A percentile compares a stretch with the other conserved stretches of the same genome.
These are phyloP conservation scores for Pardalotus punctatus DNA, from an alignment of 2,113 vertebrate species.

Conservation along the genomic window DNA sequence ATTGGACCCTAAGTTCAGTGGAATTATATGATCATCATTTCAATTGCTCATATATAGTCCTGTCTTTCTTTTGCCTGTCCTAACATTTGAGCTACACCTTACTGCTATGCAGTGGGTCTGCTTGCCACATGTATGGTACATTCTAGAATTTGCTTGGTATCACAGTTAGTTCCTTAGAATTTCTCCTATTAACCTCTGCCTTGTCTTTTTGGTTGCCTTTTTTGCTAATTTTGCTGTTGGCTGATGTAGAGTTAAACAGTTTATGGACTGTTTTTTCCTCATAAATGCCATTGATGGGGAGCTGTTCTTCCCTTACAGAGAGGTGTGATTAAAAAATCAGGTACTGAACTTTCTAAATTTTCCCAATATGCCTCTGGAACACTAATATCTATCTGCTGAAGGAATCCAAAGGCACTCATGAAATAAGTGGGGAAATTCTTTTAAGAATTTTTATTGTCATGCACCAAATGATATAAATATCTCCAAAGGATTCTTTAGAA, in stretches of 20 bases:
- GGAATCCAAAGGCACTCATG: constrained; percentile 39
- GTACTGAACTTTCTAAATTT: constrained; percentile 24
- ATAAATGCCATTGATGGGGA: constrained; percentile 53
- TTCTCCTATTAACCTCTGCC: not conserved
- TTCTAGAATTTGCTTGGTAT: constrained; percentile 30
- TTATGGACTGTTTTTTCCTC: constrained; percentile 56
- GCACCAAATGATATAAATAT: constrained; percentile 46
- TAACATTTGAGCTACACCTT: constrained; percentile 17
- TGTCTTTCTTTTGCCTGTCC: not conserved
- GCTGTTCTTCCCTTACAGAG: constrained; percentile 42
- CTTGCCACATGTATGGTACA: constrained; percentile 38
- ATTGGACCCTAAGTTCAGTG: not conserved
- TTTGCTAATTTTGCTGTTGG: constrained; percentile 58
- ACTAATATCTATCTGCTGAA: constrained; percentile 12
- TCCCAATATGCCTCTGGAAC: constrained; percentile 28
- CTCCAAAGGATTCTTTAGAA: constrained; percentile 56
- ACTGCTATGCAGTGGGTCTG: not conserved
- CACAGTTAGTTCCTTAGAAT: not conserved
- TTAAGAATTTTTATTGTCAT: constrained; percentile 36
- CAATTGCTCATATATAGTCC: not conserved
- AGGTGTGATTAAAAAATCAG: constrained; percentile 50
- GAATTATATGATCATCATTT: not conserved
- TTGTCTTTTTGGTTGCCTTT: constrained; percentile 23
- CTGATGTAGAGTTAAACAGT: constrained; percentile 55
- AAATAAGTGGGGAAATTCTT: not conserved